A percentile compares a stretch with the other conserved stretches of the same genome.
Conservation (phyloP, 1,140 invertebrate genomes). For the Drosophila mojavensis region DNA sequence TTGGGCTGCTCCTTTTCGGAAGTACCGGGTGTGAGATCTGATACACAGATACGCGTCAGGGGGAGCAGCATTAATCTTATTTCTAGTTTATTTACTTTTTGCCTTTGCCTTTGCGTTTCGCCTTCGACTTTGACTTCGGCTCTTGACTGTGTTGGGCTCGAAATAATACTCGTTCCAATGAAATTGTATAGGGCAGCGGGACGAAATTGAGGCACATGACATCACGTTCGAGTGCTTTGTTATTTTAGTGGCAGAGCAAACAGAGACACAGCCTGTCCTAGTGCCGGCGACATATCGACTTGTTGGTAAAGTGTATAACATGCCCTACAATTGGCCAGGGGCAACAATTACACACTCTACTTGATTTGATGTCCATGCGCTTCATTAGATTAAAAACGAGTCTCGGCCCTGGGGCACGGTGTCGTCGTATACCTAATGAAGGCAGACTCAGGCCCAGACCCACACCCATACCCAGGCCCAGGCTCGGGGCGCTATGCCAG, state of each 20-base stretch:
- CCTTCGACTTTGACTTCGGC: conserved; percentile 4
- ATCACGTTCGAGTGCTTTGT: conserved; percentile 53
- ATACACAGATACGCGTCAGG: conserved; percentile 5
- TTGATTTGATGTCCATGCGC: conserved; percentile 46
- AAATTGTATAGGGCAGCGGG: neutral
- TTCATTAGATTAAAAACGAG: conserved; percentile 32
- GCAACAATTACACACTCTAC: conserved; percentile 53
- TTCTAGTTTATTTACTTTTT: conserved; percentile 64
- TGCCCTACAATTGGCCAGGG: conserved; percentile 26
- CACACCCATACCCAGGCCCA: too few relatives aligned
- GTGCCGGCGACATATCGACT: conserved; percentile 16
- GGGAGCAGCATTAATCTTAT: conserved; percentile 50
- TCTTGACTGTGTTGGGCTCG: conserved; percentile 41
- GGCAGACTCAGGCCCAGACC: neutral
- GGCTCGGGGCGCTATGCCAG: neutral
- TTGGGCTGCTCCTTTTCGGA: conserved; percentile 11
- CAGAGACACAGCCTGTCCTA: conserved; percentile 28
- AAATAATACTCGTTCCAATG: neutral
- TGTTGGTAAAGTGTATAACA: neutral
- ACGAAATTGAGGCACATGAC: conserved; percentile 16
- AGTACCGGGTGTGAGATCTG: conserved; percentile 15
- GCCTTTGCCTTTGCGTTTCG: neutral
- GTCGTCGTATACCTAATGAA: conserved; percentile 25
- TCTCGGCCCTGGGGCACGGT: neutral
- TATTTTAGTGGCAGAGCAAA: conserved; percentile 27